A percentile compares a stretch with the other conserved stretches of the same genome.
phyloP scores from a whole-genome alignment of 1,140 invertebrate genomes.

The Drosophila truncata region DNA sequence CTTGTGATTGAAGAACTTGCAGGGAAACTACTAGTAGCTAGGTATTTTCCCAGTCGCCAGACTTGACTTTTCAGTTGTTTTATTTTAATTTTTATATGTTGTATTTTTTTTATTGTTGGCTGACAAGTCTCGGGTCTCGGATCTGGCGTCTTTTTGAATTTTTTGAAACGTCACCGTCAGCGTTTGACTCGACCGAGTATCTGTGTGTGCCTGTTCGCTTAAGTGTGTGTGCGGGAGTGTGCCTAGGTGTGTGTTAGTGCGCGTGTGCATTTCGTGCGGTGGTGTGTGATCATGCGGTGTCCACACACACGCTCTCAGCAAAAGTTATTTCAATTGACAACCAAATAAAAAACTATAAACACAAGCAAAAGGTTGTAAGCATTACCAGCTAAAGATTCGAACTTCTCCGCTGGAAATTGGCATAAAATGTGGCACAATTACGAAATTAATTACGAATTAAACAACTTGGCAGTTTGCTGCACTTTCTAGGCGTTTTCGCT shows the following conservation, averaged over 20 bases:
- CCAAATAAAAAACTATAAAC: slow-evolving; percentile 61
- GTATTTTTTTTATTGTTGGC: slow-evolving; percentile 42
- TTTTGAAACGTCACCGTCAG: slow-evolving; percentile 78
- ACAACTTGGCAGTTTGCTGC: slow-evolving; percentile 21
- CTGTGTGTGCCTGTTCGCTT: slow-evolving; percentile 14
- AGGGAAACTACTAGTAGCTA: slow-evolving; percentile 7
- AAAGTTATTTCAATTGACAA: slow-evolving; percentile 75
- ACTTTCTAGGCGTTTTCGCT: slow-evolving; percentile 24
- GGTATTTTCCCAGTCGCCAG: slow-evolving; percentile 22
- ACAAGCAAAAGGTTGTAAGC: slow-evolving; percentile 22
- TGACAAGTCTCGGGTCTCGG: slow-evolving; percentile 52
- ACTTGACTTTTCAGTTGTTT: slow-evolving; percentile 11
- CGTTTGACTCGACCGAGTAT: slow-evolving; percentile 63
- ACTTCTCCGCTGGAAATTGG: background rate
- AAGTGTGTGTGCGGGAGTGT: slow-evolving; percentile 24
- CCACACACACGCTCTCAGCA: slow-evolving; percentile 31
- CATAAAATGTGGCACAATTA: slow-evolving; percentile 16
- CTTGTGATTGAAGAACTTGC: slow-evolving; percentile 1
- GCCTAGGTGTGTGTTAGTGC: slow-evolving; percentile 44
- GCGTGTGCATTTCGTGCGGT: slow-evolving; percentile 49
- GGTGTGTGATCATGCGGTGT: slow-evolving; percentile 46
- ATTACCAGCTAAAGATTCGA: slow-evolving; percentile 10
- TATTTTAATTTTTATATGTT: slow-evolving; percentile 18
- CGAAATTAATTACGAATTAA: slow-evolving; percentile 22
- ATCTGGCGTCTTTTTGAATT: slow-evolving; percentile 59